Conservation (phyloP, 2,888 invertebrate genomes). For the Sycophila texana region DNA sequence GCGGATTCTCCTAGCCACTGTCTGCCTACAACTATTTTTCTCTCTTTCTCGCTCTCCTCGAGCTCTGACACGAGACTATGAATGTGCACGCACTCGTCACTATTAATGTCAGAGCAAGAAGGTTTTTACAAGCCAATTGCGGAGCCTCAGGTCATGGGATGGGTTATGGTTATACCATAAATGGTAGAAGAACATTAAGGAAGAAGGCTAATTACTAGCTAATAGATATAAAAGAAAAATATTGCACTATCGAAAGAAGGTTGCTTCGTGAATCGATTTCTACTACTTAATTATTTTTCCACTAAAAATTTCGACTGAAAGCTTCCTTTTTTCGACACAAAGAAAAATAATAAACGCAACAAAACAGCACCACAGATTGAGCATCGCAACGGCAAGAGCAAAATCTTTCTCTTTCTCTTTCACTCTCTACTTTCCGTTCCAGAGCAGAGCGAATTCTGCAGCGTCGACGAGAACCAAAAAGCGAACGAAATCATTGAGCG, state of each 20-base stretch:
- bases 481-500: background rate
- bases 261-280: background rate
- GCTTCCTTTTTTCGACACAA: conserved; percentile 18
- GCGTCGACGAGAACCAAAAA: background rate
- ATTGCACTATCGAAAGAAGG: conserved; percentile 14
- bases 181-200: background rate
- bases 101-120: conserved; percentile 40
- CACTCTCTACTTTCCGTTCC: conserved; percentile 1
- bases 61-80: conserved; percentile 35
- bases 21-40: conserved; percentile 35
- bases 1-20: conserved; percentile 25
- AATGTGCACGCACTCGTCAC: conserved; percentile 42
- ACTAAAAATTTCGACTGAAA: background rate
- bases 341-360: background rate
- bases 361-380: conserved; percentile 19
- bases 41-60: conserved; percentile 38
- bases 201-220: background rate
- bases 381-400: conserved; percentile 18
- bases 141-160: conserved; percentile 29
- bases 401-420: background rate
- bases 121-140: conserved; percentile 45
- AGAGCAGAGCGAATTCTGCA: conserved; percentile 8
- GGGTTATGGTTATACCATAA: background rate
- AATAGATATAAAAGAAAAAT: background rate
- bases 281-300: no score